phyloP scores from a whole-genome alignment of 2,888 invertebrate species.

The Polietes domitor region DNA sequence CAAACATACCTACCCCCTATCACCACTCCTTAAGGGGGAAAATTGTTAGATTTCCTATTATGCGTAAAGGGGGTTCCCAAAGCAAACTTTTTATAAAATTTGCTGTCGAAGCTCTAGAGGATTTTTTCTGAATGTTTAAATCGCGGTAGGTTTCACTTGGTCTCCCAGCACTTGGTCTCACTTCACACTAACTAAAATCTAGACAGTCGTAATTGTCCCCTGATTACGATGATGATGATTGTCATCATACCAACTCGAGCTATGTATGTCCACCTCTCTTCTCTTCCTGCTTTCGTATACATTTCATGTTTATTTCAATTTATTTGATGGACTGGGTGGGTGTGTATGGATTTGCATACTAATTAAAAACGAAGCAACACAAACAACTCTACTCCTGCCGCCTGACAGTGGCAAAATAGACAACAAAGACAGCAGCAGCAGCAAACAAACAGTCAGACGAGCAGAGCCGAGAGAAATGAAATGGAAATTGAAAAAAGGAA shows the following conservation, averaged over 20 bases:
- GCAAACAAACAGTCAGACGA: not conserved
- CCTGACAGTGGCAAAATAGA: not conserved
- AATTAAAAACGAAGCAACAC: conserved; percentile 57
- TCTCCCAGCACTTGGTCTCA: no score
- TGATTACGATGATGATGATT: not conserved
- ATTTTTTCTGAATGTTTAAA: no score
- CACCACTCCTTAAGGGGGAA: no score
- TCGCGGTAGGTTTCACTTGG: no score
- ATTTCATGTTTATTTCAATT: conserved; percentile 40
- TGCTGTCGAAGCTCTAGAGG: no score
- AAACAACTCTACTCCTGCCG: conserved; percentile 34
- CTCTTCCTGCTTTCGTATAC: not conserved
- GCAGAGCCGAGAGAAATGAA: conserved; percentile 37
- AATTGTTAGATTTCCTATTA: no score
- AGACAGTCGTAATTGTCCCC: not conserved
- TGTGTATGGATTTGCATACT: conserved; percentile 66
- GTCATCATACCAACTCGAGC: not conserved
- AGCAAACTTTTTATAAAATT: no score
- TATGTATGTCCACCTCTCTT: not conserved
- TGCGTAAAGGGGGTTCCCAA: no score
- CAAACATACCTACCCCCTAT: no score
- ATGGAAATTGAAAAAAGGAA: conserved; percentile 59
- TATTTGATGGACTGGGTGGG: conserved; percentile 58
- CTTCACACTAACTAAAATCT: no score
- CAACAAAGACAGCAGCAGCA: conserved; percentile 8